Evolutionary conservation across 2,888 invertebrate species (phyloP), one percentile per base, ranked within the genome.

Genomic region (Bombylius major): DNA sequence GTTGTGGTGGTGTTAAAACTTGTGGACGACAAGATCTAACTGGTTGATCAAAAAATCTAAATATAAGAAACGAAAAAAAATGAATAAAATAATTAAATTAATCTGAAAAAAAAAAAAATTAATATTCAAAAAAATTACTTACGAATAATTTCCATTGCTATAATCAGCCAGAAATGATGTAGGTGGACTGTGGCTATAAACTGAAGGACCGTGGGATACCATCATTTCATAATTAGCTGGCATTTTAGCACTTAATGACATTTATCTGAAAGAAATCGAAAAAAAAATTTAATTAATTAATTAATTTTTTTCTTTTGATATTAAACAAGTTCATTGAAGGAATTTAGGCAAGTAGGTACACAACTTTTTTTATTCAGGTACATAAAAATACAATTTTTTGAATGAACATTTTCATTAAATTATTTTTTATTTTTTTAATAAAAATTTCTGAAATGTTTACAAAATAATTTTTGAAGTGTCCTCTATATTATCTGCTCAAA

Each of bases 111-210:
- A 53, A 44, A 39, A 42, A 23, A 44, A 23, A 12, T 12, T 8
- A 23, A 23, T 53, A 23, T 66, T 69, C 78, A 47, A 23, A 31
- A 31, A 36, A 33, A 53, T 23, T 66, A 69, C 78, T 72, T 67
- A 70, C 71, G 66, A 68, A 61, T 58, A 73, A 69, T 59, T 70
- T 63, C 67, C 68, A 62, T 68, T 68, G 67, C 77, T 75, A 71
- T 80, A 83, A 67, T 83, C 82, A 53, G 80, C 71, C 44, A 83
- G 71, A 69, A 82, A 82, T 61, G 80, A 79, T 58, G 81, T 79
- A 45, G 84, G 84, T 6, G 85, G 84, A 69, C 84, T 84, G 75
- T 80, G 81, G 59, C 83, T 83, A 76, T 84, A 86, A 64, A 81
- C 77, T 57, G 82, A 81, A 53, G 86, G 86, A 69, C 82, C 78